These are phyloP conservation scores for Neopipo cinnamomea DNA, from an alignment of 2,113 vertebrate species.

Conservation along the genomic window DNA sequence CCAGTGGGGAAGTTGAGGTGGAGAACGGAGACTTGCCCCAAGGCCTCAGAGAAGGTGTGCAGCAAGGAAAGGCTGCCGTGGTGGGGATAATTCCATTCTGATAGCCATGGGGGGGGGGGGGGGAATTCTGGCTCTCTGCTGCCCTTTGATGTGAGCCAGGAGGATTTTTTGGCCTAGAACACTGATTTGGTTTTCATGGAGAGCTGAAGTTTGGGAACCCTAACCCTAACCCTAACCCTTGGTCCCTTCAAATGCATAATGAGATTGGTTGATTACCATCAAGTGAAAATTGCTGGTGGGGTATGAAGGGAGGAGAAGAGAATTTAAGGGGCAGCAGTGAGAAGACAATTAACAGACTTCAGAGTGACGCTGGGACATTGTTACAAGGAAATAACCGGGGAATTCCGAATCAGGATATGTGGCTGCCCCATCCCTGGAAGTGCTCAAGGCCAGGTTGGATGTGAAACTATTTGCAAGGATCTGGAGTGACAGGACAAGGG, in stretches of 20 bases:
- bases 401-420: not conserved
- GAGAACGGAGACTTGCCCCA: accelerated
- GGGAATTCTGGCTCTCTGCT: not conserved
- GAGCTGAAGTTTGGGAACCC: not conserved
- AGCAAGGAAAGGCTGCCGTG: not conserved
- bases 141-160: not conserved
- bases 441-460: not conserved
- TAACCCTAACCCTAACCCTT: too few species aligned
- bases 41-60: not conserved
- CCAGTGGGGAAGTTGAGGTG: not conserved
- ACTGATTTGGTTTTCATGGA: not conserved
- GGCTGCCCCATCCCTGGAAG: not conserved
- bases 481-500: too few species aligned
- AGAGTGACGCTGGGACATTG: not conserved
- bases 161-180: not conserved
- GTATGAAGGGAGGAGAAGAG: not conserved
- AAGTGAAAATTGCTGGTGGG: not conserved
- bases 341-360: not conserved
- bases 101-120: not conserved
- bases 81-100: not conserved
- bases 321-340: not conserved
- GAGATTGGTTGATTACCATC: not conserved
- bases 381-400: not conserved
- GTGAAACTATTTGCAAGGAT: too few species aligned
- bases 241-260: not conserved